Conservation (phyloP, 2,797 vertebrate species). For the Falco peregrinus region DNA sequence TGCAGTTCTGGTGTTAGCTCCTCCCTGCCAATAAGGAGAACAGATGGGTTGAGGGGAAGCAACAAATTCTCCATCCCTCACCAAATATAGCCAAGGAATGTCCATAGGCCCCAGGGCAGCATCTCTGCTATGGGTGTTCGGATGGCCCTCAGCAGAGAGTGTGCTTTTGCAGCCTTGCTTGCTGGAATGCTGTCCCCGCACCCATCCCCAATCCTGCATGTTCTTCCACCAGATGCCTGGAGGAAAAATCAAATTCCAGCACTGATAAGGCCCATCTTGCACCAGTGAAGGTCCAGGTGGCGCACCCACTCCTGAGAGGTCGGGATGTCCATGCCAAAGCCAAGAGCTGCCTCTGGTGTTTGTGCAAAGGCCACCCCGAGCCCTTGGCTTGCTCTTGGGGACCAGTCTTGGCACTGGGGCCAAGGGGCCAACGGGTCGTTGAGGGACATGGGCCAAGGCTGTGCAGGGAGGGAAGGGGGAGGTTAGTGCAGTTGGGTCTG, state of each 20-base stretch:
- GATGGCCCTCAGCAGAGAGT: not conserved
- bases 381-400: rapidly evolving
- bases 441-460: not conserved
- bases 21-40: not conserved
- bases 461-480: not conserved
- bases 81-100: slow-evolving; percentile 60
- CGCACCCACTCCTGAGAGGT: not conserved
- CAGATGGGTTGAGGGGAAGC: slow-evolving; percentile 16
- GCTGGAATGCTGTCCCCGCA: not conserved
- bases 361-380: rapidly evolving
- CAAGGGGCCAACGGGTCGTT: not conserved
- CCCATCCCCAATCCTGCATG: not conserved
- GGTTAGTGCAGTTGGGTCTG: not conserved
- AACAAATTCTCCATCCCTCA: slow-evolving; percentile 16
- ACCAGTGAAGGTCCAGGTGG: not conserved
- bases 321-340: not conserved
- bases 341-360: not conserved
- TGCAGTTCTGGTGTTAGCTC: not conserved
- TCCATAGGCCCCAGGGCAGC: not conserved
- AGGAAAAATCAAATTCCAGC: not conserved
- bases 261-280: not conserved
- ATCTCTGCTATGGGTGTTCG: not conserved
- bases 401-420: rapidly evolving
- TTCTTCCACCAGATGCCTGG: not conserved
- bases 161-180: not conserved